These are phyloP conservation scores for Mythimna ferrago DNA, from an alignment of 2,888 invertebrate genomes.

Conservation along the genomic window DNA sequence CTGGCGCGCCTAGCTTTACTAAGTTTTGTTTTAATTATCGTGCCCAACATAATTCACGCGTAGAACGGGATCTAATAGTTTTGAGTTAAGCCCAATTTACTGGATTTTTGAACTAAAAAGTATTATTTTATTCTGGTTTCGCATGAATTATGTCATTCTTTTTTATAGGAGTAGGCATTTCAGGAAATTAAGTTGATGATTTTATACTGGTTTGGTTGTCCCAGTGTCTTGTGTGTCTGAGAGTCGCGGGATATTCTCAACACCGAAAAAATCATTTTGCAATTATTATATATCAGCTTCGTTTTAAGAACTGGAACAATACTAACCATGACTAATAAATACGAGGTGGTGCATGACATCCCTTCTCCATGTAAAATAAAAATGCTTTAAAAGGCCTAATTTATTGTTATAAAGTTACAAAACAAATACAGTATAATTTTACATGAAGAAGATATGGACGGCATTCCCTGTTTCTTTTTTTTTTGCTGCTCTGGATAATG, in stretches of 20 bases:
- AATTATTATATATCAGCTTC: background rate
- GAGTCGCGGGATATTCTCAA: background rate
- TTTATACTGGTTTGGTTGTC: constrained; percentile 5
- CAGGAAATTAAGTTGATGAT: constrained; percentile 20
- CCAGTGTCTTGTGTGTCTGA: background rate
- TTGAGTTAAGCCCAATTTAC: background rate
- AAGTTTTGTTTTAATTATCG: background rate
- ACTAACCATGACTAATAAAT: constrained; percentile 24
- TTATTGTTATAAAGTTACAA: background rate
- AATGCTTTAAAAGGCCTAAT: background rate
- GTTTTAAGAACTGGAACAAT: constrained; percentile 11
- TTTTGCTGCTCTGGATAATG: constrained; percentile 35
- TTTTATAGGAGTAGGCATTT: constrained; percentile 44
- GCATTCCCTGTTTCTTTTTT: constrained; percentile 1
- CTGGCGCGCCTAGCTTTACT: constrained; percentile 39
- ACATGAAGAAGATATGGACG: background rate
- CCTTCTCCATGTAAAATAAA: constrained; percentile 25
- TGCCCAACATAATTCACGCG: constrained; percentile 41
- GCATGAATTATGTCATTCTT: constrained; percentile 17
- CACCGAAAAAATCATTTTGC: background rate
- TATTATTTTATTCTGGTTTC: background rate
- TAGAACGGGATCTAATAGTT: background rate
- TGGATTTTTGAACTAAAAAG: background rate
- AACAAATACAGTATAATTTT: background rate
- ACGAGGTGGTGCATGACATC: background rate